phyloP scores from a whole-genome alignment of 2,797 vertebrate species.

The Phrynocephalus guinanensis region DNA sequence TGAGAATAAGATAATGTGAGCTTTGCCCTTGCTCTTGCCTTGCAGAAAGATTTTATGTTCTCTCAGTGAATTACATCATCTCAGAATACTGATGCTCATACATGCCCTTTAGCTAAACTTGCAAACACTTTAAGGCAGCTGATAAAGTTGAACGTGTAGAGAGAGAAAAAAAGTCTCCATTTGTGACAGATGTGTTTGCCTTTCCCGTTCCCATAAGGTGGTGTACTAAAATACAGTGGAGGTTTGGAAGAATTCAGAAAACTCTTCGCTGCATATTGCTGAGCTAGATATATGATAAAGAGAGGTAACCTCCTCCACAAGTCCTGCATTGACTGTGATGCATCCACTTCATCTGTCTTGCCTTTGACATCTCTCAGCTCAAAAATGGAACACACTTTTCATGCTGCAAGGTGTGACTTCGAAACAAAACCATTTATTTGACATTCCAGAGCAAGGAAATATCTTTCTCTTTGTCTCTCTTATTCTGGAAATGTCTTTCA shows the following conservation, averaged over 20 bases:
- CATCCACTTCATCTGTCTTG: slow-evolving; percentile 76
- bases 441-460: slow-evolving; percentile 51
- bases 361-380: slow-evolving; percentile 53
- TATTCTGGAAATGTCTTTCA: slow-evolving; percentile 23
- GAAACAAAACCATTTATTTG: slow-evolving; percentile 66
- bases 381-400: slow-evolving; percentile 63
- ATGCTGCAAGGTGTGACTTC: slow-evolving; percentile 68
- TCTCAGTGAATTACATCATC: slow-evolving; percentile 47
- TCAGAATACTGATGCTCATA: slow-evolving; percentile 47
- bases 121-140: slow-evolving; percentile 2
- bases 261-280: slow-evolving; percentile 57
- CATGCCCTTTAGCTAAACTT: slow-evolving; percentile 44
- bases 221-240: slow-evolving; percentile 32
- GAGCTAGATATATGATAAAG: slow-evolving; percentile 50
- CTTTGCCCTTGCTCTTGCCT: slow-evolving; percentile 22
- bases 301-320: slow-evolving; percentile 42
- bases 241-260: slow-evolving; percentile 64
- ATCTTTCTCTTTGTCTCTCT: background rate
- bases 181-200: slow-evolving; percentile 9
- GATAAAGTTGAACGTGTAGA: background rate
- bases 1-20: background rate
- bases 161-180: background rate
- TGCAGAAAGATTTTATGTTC: slow-evolving; percentile 54
- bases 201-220: slow-evolving; percentile 11
- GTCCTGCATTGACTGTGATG: slow-evolving; percentile 56